Base-by-base conservation (phyloP, 2,888 invertebrate genomes). In the Candidula unifasciata region DNA sequence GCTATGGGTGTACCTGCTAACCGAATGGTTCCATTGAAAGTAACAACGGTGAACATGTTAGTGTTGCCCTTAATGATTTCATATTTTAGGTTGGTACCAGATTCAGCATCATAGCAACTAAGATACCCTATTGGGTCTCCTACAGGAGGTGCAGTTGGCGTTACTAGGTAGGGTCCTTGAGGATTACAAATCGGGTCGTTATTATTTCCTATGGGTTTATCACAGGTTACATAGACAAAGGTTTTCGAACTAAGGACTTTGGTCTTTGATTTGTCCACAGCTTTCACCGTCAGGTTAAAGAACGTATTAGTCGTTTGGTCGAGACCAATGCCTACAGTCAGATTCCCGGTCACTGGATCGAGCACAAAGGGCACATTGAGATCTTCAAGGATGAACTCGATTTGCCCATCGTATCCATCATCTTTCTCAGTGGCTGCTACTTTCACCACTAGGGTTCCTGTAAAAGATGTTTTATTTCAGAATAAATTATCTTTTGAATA, bases 201-300 rank as follows among this genome's bases (percentile, higher is more conserved):
- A 84, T 93, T 92, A 85, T 92, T 93, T 13, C 87, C 89, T 81
- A 92, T 92, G 0, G 87, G 87, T 6, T 92, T 89, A 2, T 88
- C 89, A 44, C 37, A 24, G 54, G 27, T 54, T 6, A 93, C 66
- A 1, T 30, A 82, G 21, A 93, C 87, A 1, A 88, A 89, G 3
- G 89, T 88, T 0, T 89, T 88, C 8, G 35, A 27, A 6, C 80
- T 33, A 18, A 60, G 3, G 6, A 35, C 30, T 10, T 8, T 52
- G 30, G 68, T 76, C 52, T 66, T 33, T 13, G 86, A 81, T 8
- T 76, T 69, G 66, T 86, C 80, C 0, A 44, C n/a, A 79, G 82
- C 86, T 33, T 71, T n/a, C 2, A 84, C 80, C 21, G 69, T 64
- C n/a, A 85, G 73, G 24, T 73, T 30, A 57, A 84, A 85, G 8